Conservation (phyloP, 2,888 invertebrate genomes). For the Callyntrura sp. region DNA sequence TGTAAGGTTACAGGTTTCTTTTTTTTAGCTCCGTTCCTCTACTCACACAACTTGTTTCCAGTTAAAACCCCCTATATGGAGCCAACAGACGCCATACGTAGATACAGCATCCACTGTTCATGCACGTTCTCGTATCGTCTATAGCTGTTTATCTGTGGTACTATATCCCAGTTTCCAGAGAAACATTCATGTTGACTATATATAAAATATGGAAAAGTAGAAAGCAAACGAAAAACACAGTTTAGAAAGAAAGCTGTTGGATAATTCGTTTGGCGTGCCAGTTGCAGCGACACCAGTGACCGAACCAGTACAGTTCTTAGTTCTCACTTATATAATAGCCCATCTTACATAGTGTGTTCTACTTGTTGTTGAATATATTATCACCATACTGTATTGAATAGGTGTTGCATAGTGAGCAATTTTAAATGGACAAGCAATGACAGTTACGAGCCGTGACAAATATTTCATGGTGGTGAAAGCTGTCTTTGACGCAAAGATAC, state of each 20-base stretch:
- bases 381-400: neutral
- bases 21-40: no score
- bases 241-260: constrained; percentile 59
- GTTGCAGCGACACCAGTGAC: constrained; percentile 59
- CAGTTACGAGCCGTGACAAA: no score
- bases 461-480: no score
- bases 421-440: neutral
- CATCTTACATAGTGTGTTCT: neutral
- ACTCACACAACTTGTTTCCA: neutral
- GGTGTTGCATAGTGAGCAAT: neutral
- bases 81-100: neutral
- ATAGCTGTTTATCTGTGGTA: no score
- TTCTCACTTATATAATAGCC: neutral
- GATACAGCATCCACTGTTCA: neutral
- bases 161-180: neutral
- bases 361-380: neutral
- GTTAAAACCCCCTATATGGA: constrained; percentile 24
- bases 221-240: neutral
- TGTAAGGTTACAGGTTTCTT: no score
- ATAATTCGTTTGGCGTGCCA: constrained; percentile 67
- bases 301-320: constrained; percentile 34
- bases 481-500: no score
- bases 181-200: neutral
- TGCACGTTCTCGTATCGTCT: neutral
- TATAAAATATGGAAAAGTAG: neutral